These are phyloP conservation scores for Mycetomoellerius zeteki DNA, from an alignment of 1,140 invertebrate species.

Conservation along the genomic window DNA sequence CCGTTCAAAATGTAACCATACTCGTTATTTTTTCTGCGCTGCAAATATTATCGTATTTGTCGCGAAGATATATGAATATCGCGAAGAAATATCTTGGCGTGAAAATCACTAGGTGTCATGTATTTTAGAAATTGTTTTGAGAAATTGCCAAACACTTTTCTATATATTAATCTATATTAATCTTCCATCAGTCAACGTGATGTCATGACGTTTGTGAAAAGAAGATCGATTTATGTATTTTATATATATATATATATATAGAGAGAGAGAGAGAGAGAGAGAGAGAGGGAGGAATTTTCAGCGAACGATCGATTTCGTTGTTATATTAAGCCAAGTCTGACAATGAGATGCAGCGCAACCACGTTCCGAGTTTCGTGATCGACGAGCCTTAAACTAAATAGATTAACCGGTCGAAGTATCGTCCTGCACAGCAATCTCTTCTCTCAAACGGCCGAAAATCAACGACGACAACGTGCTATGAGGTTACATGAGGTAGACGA, in stretches of 20 bases:
- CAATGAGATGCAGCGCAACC: constrained; percentile 5
- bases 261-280: no score
- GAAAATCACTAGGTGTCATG: not conserved
- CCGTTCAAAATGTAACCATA: no score
- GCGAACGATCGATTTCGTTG: not conserved
- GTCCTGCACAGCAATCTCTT: constrained; percentile 58
- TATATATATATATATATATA: no score
- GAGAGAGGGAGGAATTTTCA: not conserved
- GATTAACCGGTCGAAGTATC: constrained; percentile 65
- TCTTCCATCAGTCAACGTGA: not conserved
- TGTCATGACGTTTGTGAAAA: not conserved
- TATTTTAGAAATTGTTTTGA: not conserved
- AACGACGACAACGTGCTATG: constrained; percentile 33
- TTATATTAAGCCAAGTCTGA: not conserved
- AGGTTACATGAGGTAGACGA: constrained; percentile 11
- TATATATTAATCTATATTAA: not conserved
- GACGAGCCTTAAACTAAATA: constrained; percentile 68
- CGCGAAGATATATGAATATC: not conserved
- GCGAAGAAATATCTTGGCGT: not conserved
- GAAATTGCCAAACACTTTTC: not conserved
- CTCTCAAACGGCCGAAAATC: constrained; percentile 51
- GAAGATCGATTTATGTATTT: constrained; percentile 10
- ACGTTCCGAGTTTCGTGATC: constrained; percentile 45
- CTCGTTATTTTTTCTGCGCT: no score
- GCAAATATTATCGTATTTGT: no score